Base-by-base conservation (phyloP, 1,140 invertebrate genomes). In the Reticulitermes speratus region DNA sequence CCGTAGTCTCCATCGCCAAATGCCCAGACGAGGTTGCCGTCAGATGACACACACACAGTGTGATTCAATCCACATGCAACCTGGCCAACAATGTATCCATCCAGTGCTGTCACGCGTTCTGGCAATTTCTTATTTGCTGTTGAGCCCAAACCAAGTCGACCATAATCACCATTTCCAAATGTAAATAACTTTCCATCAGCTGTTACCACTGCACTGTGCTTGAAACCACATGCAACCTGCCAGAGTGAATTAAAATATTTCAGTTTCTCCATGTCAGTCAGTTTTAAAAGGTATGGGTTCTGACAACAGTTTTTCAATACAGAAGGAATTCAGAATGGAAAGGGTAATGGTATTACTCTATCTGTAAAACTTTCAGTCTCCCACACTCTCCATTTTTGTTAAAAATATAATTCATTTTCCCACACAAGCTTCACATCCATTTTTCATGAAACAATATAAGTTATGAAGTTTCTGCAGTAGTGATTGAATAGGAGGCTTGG, bases 1-100 rank as follows among this genome's bases (percentile, higher is more conserved):
- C 94, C 94, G 90, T 93, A 94, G 88, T 95, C 94, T 11, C 94
- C 94, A 90, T 95, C 94, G 6, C 95, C 95, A 91, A 95, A 95
- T 7, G 93, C 91, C 94, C 94, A 95, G 0, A 94, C 93, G n/a
- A 89, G 92, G 85, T 90, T 90, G 6, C 94, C 94, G 89, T 94
- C 94, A 21, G 88, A 86, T 19, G 93, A 93, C 55, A 94, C 90
- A 89, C 94, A 94, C 38, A 94, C 91, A 0, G 94, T 95, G 90
- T 95, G 94, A 88, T 94, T 94, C 52, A 94, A 89, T 25, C 94
- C 94, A 90, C 94, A 95, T 32, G 94, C 91, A 19, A 94, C 93
- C 89, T 92, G 88, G 44, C 89, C 92, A 88, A 94, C 90, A 85
- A 90, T 86, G 88, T 92, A 90, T 16, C 90, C 91, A 75, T 91